A percentile compares a stretch with the other conserved stretches of the same genome.
Conservation (phyloP, 2,888 invertebrate species). For the Cryptocephalus primarius region DNA sequence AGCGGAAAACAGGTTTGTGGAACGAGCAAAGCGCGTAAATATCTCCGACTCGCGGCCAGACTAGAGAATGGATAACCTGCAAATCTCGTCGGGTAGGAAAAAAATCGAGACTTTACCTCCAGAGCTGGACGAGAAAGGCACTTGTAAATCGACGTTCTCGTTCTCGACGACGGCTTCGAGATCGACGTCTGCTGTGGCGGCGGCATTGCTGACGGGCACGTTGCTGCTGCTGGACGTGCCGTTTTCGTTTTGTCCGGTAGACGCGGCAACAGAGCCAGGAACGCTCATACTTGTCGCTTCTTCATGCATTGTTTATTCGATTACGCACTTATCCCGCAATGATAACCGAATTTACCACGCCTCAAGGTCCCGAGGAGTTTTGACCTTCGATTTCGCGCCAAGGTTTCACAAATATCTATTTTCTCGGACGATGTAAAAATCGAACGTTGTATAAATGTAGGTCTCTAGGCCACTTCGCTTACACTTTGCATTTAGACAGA, state of each 20-base stretch:
- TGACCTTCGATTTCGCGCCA: conserved; percentile 38
- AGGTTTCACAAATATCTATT: conserved; percentile 39
- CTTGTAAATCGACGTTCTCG: conserved; percentile 50
- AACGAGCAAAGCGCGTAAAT: conserved; percentile 7
- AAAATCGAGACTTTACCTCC: conserved; percentile 41
- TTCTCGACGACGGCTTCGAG: conserved; percentile 43
- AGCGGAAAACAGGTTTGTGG: conserved; percentile 13
- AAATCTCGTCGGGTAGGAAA: conserved; percentile 17
- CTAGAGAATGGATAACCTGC: conserved; percentile 29
- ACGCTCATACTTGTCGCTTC: conserved; percentile 59
- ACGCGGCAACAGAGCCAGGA: conserved; percentile 53
- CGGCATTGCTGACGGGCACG: conserved; percentile 30
- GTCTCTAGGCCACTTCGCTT: conserved; percentile 84
- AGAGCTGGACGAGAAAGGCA: conserved; percentile 48
- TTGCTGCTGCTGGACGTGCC: conserved; percentile 28
- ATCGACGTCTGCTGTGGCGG: conserved; percentile 31
- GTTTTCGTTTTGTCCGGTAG: conserved; percentile 42
- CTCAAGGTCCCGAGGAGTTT: conserved; percentile 37
- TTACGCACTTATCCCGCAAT: conserved; percentile 35
- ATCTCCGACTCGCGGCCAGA: conserved; percentile 7
- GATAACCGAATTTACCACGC: conserved; percentile 37
- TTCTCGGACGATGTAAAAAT: conserved; percentile 44
- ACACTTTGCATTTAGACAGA: conserved; percentile 70
- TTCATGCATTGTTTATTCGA: conserved; percentile 52
- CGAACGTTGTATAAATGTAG: conserved; percentile 67